Base-by-base conservation (phyloP, 2,888 invertebrate genomes). In the Pherbina coryleti region DNA sequence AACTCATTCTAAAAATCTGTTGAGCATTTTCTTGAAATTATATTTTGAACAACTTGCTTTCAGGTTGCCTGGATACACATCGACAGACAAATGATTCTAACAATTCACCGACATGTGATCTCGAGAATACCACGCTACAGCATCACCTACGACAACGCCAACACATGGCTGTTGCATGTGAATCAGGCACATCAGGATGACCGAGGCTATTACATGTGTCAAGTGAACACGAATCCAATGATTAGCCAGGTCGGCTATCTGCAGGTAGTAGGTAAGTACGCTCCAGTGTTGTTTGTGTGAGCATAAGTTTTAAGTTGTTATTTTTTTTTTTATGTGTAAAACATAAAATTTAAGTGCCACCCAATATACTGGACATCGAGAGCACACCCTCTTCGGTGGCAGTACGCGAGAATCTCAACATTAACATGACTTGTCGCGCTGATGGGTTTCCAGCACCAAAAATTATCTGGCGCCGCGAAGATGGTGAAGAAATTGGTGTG, bases 1-100 rank as follows among this genome's bases (percentile, higher is more conserved):
- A 11, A 44, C 44, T 14, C 5, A 37, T n/a, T n/a, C n/a, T n/a
- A n/a, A n/a, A n/a, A n/a, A 37, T 37, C 37, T 44, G 14, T 1
- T 14, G 11, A 4, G 2, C 1, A 1, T 44, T 44, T 44, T 44
- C 11, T 44, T 44, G 14, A 44, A 7, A 1, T 44, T 3, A 44
- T 14, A 44, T 44, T 44, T 44, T 44, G 31, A 3, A 4, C 5
- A 5, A 3, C 19, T 67, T 17, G 19, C 62, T 67, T 53, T 55
- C 90, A 97, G 97, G 96, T 97, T 85, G 97, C 97, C 81, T 97
- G 97, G 97, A 95, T 97, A 85, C 97, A 97, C 91, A 96, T 97
- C 87, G 97, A 97, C 90, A 93, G 97, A 72, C 96, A 97, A 91
- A 97, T 97, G 95, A 95, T 97, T 86, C 91, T 97, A 82, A 97